Evolutionary conservation across 92 coral and sea anemone genomes (phyloP), one percentile per base, ranked within the genome.

Genomic region (Palythoa caribaeorum): DNA sequence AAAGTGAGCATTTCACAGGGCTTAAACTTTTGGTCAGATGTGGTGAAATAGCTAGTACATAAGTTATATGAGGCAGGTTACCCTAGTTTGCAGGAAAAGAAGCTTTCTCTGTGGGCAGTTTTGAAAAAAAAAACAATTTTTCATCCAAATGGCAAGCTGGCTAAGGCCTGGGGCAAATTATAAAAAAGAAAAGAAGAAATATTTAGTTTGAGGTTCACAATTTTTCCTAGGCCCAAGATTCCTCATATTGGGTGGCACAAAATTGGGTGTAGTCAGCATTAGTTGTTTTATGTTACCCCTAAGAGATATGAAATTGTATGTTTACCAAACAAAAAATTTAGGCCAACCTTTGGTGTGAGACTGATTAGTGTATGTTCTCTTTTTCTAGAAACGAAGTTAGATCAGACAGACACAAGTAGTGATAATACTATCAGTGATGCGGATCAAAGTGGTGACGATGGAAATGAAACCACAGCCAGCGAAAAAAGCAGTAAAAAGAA

Each of bases 331-430:
- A 68, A 65, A 65, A 69, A 87, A 51, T 87, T 62, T 74, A 87
- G 73, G 83, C 83, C 80, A 63, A 87, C 73, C 80, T 77, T 87
- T 73, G 83, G 72, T 76, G 73, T 86, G 89, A 73, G 84, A 75
- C 75, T 87, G 89, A 83, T 66, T 38, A 83, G 87, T 83, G 87
- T 83, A 68, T 87, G 76, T 76, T 87, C 73, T 76, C 74, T 57
- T 87, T 87, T 76, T 87, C 83, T 73, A 87, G 84, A 87, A 87
- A 76, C 73, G 76, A 87, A 87, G 89, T 75, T 87, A 77, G 84
- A 87, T 83, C 77, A 83, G 87, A 68, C 87, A 83, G 87, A 83
- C 77, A 83, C 87, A 83, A 83, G 87, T 83, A 69, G 87, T 83
- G 77, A 68, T 66, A 83, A 38, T 83, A 65, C 78, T 76, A 65